A percentile compares a stretch with the other conserved stretches of the same genome.
Evolutionary conservation across 2,113 vertebrate species (phyloP).

Genomic region (Sinocyclocheilus rhinocerous): DNA sequence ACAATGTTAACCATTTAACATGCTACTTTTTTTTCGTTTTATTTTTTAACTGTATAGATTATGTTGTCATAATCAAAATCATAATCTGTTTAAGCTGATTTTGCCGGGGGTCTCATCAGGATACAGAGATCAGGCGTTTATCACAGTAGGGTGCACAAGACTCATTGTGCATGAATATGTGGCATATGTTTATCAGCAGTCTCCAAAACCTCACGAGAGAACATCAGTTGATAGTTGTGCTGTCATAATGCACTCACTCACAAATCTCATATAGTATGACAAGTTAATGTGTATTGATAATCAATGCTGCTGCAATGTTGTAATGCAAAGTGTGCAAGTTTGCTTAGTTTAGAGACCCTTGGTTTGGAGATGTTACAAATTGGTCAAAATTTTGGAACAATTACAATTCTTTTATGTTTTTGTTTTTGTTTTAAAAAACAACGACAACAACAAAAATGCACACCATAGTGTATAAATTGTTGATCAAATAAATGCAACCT

Average conservation of each 20-base stretch:
- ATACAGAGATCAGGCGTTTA: slow-evolving; percentile 8
- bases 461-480: no score
- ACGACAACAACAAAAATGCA: no score
- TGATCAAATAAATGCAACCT: no score
- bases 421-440: no score
- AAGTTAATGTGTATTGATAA: not conserved
- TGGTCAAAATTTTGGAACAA: no score
- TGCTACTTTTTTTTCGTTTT: no score
- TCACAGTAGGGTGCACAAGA: not conserved
- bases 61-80: not conserved
- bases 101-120: slow-evolving; percentile 8
- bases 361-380: not conserved
- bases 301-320: not conserved
- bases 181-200: not conserved
- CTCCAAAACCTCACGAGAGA: not conserved
- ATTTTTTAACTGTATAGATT: no score
- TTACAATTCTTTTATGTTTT: no score
- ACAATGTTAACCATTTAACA: no score
- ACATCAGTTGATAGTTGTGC: slow-evolving; percentile 8
- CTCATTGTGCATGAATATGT: slow-evolving; percentile 5
- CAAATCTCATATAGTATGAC: not conserved
- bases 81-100: slow-evolving; percentile 8
- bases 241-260: not conserved
- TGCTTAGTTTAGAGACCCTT: not conserved
- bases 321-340: not conserved